A percentile compares a stretch with the other conserved stretches of the same genome.
These are phyloP conservation scores for Trisateles emortualis DNA, from an alignment of 2,888 invertebrate genomes.

Conservation along the genomic window DNA sequence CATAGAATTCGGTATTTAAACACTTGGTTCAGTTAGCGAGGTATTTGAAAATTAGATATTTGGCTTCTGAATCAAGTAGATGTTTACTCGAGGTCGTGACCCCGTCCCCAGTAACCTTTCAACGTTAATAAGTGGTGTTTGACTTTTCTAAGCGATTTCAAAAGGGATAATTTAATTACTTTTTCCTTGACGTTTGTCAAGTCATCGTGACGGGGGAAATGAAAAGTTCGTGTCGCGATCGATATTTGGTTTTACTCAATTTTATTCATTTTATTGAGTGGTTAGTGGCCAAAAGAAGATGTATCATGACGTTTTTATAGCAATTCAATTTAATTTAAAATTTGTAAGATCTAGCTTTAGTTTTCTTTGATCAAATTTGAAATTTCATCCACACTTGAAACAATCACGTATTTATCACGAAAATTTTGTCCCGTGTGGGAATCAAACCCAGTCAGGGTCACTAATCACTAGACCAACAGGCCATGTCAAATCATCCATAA, in stretches of 20 bases:
- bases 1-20: neutral
- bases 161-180: conserved; percentile 32
- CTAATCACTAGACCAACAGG: no score
- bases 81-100: neutral
- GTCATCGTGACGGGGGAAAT: conserved; percentile 18
- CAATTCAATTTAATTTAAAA: no score
- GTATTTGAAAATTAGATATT: neutral
- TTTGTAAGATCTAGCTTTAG: no score
- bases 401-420: no score
- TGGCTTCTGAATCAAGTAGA: neutral
- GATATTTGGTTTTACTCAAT: neutral
- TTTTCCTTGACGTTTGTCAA: conserved; percentile 12
- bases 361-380: no score
- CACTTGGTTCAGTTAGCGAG: neutral
- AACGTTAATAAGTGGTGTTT: conserved; percentile 21
- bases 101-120: conserved; percentile 10
- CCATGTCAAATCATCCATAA: no score
- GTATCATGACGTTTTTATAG: no score
- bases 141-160: conserved; percentile 23
- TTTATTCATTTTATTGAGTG: no score
- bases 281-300: no score
- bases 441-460: no score
- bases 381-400: no score
- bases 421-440: no score
- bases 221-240: neutral